Conservation (phyloP, 2,888 invertebrate genomes). For the Oligia latruncula region DNA sequence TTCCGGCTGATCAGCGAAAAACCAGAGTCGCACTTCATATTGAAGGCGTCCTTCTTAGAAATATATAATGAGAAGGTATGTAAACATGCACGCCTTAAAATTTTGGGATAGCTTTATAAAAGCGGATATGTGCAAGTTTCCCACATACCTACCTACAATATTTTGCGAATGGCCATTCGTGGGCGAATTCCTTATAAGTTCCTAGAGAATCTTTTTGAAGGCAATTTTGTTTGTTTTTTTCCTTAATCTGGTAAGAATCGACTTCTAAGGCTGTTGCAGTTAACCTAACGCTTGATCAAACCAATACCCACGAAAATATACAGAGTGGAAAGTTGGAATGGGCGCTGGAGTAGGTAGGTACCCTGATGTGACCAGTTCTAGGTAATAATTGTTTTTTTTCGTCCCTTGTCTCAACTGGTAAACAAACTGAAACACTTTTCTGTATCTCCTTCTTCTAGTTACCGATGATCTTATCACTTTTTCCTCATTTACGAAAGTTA, state of each 20-base stretch:
- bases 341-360: too few relatives aligned
- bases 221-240: too few relatives aligned
- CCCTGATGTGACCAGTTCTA: background rate
- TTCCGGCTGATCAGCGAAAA: slow-evolving; percentile 95
- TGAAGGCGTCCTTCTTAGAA: slow-evolving; percentile 98
- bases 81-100: background rate
- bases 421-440: background rate
- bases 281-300: background rate
- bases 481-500: background rate
- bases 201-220: too few relatives aligned
- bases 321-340: background rate
- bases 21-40: slow-evolving; percentile 94
- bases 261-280: background rate
- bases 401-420: background rate
- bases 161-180: background rate
- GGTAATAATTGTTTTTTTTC: background rate
- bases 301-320: background rate
- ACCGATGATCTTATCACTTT: background rate
- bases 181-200: background rate
- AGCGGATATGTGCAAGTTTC: too few relatives aligned
- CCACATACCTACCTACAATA: too few relatives aligned
- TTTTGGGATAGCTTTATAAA: too few relatives aligned
- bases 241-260: background rate
- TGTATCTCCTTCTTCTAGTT: background rate
- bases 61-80: slow-evolving; percentile 99